Evolutionary conservation across 2,113 vertebrate species (phyloP).

Genomic region (Macrotis lagotis): DNA sequence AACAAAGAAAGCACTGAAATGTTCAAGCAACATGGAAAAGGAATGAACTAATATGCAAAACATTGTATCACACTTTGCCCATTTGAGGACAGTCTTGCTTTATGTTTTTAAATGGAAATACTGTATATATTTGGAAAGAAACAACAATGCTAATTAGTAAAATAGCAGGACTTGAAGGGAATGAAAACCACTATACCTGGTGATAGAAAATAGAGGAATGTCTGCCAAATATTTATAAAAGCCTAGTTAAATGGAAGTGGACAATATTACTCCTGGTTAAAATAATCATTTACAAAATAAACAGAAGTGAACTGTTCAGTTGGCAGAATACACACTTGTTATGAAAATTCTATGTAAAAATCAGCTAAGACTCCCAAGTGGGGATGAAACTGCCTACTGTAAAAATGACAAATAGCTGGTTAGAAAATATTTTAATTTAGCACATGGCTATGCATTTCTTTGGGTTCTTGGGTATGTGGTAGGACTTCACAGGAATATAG

Average conservation of each 20-base stretch:
- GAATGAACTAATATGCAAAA: neutral
- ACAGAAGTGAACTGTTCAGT: neutral
- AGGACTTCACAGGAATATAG: slow-evolving; percentile 37
- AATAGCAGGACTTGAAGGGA: neutral
- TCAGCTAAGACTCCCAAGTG: neutral
- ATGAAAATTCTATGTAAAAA: neutral
- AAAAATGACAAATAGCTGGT: neutral
- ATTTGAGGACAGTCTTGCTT: neutral
- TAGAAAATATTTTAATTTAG: slow-evolving; percentile 32
- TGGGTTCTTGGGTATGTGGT: neutral
- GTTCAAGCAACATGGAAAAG: neutral
- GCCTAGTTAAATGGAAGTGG: slow-evolving; percentile 16
- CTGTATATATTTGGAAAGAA: neutral
- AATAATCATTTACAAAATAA: slow-evolving; percentile 20
- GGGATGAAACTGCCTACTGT: neutral
- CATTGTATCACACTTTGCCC: fast-evolving
- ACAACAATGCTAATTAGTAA: neutral
- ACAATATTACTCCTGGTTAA: slow-evolving; percentile 22
- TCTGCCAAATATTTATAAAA: neutral
- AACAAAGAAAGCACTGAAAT: neutral
- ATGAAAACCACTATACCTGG: neutral
- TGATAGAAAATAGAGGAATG: slow-evolving; percentile 2
- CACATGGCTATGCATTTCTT: slow-evolving; percentile 20
- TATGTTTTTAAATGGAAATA: neutral
- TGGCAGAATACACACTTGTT: slow-evolving; percentile 11